Base-by-base conservation (phyloP, 1,140 invertebrate genomes). In the Dreissena rostriformis region DNA sequence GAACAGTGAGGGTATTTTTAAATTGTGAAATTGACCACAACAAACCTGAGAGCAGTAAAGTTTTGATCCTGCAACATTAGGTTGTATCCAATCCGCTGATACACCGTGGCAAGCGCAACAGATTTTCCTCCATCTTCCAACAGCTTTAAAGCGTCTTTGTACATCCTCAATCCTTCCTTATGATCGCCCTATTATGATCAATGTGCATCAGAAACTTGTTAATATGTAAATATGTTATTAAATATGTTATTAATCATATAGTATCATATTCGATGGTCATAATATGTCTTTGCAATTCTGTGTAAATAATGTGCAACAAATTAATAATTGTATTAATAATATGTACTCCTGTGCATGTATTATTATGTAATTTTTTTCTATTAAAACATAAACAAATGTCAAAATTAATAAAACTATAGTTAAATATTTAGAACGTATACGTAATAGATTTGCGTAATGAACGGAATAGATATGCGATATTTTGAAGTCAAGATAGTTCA, bases 41-140 rank as follows among this genome's bases (percentile, higher is more conserved):
- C 2, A 39, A 5, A 39, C 39, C 39, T 39, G 39, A 39, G 39
- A 39, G 39, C 39, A 39, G 39, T 39, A 39, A 39, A 39, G 39
- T 39, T 39, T 39, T 39, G 39, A 39, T 39, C 39, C 39, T 39
- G 39, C 8, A 39, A 39, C 39, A 39, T 39, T 39, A 81, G 17
- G 67, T 81, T 81, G 68, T 71, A 81, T 15, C 79, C 79, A 53
- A 81, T 39, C 55, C 70, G 61, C 39, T 81, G 79, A 73, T 81
- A 81, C n/a, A 24, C 68, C 1, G 79, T 63, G 17, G 79, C 79
- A 12, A 81, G 49, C 14, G 61, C 53, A 15, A 72, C 19, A 29
- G 68, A 49, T 52, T 52, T 73, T 49, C 26, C 79, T 17, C 10
- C 67, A 8, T 63, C 26, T 49, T 81, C 57, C 28, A 81, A 72